Conservation (phyloP, 1,140 invertebrate genomes). For the Bombus pascuorum region DNA sequence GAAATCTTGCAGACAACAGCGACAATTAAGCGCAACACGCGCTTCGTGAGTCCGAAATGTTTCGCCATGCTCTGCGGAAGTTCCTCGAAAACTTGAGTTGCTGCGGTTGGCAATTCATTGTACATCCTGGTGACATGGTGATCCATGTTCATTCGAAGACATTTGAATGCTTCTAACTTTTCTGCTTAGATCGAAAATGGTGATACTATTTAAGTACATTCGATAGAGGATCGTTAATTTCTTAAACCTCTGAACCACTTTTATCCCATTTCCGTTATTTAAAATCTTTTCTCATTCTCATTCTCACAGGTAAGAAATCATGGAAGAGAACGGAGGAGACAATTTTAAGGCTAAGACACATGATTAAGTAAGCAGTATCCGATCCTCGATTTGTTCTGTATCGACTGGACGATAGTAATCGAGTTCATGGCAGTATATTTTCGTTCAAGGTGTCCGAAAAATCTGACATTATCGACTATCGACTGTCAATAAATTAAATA, state of each 20-base stretch:
- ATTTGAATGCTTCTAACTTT: not conserved
- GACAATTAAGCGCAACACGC: constrained; percentile 55
- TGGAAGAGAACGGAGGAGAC: not conserved
- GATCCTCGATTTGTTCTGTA: not conserved
- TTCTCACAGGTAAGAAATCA: not conserved
- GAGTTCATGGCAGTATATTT: not conserved
- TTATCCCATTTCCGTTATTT: not conserved
- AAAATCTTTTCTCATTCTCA: no score
- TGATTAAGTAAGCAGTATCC: not conserved
- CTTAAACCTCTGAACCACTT: not conserved
- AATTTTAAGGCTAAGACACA: not conserved
- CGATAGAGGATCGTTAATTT: not conserved
- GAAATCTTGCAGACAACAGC: constrained; percentile 45
- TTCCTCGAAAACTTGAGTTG: constrained; percentile 51
- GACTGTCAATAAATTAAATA: not conserved
- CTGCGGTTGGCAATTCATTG: constrained; percentile 64
- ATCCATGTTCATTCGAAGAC: constrained; percentile 3
- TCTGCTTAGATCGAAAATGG: not conserved
- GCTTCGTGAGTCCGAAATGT: constrained; percentile 25
- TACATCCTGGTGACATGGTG: constrained; percentile 32
- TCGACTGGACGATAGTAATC: not conserved
- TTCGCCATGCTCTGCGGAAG: constrained; percentile 47
- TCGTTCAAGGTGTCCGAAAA: not conserved
- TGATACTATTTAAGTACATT: not conserved
- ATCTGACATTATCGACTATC: not conserved